A percentile compares a stretch with the other conserved stretches of the same genome.
phyloP scores from a whole-genome alignment of 1,140 invertebrate species.

The Acromyrmex echinatior region DNA sequence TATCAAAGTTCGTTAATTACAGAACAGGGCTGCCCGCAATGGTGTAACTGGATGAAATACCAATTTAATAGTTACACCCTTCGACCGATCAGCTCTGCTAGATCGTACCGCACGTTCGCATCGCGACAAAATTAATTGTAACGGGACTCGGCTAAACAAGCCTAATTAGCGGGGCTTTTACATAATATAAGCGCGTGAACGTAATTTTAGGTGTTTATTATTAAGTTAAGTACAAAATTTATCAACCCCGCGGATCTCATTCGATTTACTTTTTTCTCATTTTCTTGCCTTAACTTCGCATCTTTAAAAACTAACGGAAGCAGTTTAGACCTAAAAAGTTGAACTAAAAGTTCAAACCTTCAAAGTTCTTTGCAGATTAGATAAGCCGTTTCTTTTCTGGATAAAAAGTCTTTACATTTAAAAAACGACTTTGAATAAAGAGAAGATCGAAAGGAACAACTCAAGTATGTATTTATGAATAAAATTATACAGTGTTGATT shows the following conservation, averaged over 20 bases:
- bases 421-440: not conserved
- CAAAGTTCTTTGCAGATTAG: not conserved
- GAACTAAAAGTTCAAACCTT: not conserved
- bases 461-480: not conserved
- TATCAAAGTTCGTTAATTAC: conserved; percentile 64
- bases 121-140: conserved; percentile 52
- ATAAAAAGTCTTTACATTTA: not conserved
- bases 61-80: conserved; percentile 61
- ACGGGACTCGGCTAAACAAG: conserved; percentile 20
- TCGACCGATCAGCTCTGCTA: conserved; percentile 40
- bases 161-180: not conserved
- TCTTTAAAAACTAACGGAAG: not conserved
- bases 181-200: not conserved
- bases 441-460: not conserved
- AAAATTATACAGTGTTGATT: conserved; percentile 46
- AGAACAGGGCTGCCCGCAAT: conserved; percentile 44
- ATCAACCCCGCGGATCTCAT: not conserved
- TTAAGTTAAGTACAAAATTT: not conserved
- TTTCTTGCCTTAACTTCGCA: not conserved
- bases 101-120: conserved; percentile 23
- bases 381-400: not conserved
- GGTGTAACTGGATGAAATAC: conserved; percentile 59
- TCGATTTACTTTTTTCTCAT: not conserved
- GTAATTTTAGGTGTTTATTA: not conserved
- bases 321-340: not conserved